These are phyloP conservation scores for Anhinga anhinga DNA, from an alignment of 2,113 vertebrate genomes.

Conservation along the genomic window DNA sequence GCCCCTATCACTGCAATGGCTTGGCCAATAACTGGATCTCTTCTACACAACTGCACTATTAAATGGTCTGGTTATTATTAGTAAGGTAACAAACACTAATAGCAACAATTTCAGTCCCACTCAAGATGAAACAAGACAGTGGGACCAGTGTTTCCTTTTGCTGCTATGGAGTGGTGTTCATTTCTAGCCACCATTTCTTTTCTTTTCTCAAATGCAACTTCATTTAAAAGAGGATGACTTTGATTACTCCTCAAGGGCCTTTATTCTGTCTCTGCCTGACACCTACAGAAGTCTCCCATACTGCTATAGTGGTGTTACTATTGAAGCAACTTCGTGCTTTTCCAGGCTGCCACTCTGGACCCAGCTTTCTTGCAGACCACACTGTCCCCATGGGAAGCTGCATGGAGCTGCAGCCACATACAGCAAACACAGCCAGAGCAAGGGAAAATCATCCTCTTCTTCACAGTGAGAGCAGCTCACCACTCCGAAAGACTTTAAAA, in stretches of 20 bases:
- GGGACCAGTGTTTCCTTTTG: neutral
- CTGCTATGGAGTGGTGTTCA: neutral
- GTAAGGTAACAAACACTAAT: neutral
- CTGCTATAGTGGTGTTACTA: neutral
- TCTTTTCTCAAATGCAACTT: neutral
- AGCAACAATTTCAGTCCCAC: neutral
- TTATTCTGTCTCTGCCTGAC: neutral
- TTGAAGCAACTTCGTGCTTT: neutral
- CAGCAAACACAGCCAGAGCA: neutral
- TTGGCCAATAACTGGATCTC: neutral
- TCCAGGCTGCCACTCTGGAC: neutral
- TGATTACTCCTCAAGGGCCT: neutral
- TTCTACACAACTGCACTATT: neutral
- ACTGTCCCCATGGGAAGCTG: neutral
- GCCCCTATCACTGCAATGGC: neutral
- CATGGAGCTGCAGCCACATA: neutral
- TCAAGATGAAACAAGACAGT: neutral
- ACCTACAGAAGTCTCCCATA: neutral
- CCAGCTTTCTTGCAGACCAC: neutral
- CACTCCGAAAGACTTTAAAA: neutral
- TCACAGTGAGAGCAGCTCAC: neutral
- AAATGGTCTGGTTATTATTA: neutral
- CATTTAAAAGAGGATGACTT: neutral
- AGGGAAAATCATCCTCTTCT: neutral
- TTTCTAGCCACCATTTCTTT: neutral